These are phyloP conservation scores for Druon quercuslanigerum DNA, from an alignment of 1,140 invertebrate species.

Conservation along the genomic window DNA sequence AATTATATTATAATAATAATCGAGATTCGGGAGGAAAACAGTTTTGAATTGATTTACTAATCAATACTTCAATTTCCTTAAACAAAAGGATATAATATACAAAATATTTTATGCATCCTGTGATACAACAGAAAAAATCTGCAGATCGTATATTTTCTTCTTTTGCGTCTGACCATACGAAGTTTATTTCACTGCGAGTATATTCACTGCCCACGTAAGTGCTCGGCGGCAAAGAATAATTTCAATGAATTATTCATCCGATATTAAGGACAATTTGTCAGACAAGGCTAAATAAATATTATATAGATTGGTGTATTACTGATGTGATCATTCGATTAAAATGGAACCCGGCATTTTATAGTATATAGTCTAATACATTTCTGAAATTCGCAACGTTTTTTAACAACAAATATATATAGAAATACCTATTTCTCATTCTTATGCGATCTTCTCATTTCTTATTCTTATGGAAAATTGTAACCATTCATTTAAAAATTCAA, in stretches of 20 bases:
- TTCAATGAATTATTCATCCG: conserved; percentile 18
- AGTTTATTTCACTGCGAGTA: background rate
- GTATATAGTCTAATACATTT: too few species aligned
- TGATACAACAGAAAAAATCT: background rate
- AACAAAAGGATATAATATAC: background rate
- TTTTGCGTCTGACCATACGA: background rate
- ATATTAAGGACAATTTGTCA: conserved; percentile 2
- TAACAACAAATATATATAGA: too few species aligned
- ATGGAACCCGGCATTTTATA: too few species aligned
- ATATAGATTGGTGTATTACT: background rate
- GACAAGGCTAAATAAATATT: background rate
- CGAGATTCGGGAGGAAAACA: background rate
- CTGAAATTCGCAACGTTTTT: too few species aligned
- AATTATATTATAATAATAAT: too few species aligned
- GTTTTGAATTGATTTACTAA: background rate
- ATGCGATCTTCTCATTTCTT: too few species aligned
- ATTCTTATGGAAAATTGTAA: too few species aligned
- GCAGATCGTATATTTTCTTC: conserved; percentile 9
- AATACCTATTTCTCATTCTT: too few species aligned
- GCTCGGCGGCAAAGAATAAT: conserved; percentile 10
- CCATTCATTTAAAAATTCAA: too few species aligned
- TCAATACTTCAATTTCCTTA: background rate
- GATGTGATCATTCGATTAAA: background rate
- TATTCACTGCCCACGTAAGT: conserved; percentile 5
- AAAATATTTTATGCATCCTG: conserved; percentile 22